These are phyloP conservation scores for Megaustenia siamemsis DNA, from an alignment of 2,888 invertebrate genomes.

Conservation along the genomic window DNA sequence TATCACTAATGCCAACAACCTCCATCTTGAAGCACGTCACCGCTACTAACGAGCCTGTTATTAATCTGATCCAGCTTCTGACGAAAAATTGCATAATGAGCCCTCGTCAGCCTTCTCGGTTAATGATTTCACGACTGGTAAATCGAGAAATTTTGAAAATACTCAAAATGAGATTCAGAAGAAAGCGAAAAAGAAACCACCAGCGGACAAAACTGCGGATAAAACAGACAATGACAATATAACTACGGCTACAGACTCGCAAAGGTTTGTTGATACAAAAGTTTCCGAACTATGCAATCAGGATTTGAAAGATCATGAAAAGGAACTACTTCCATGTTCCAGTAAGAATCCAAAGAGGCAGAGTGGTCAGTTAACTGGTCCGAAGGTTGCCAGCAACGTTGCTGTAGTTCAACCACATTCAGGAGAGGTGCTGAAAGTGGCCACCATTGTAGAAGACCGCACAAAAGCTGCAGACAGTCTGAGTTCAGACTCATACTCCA, in stretches of 20 bases:
- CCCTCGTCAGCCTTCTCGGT: not conserved
- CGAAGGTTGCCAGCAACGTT: slow-evolving; percentile 71
- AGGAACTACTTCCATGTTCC: not conserved
- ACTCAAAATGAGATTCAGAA: not conserved
- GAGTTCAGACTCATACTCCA: slow-evolving; percentile 53
- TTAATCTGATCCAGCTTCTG: not conserved
- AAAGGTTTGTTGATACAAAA: not conserved
- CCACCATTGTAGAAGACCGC: slow-evolving; percentile 75
- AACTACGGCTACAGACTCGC: not conserved
- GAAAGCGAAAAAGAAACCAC: not conserved
- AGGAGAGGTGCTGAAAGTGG: slow-evolving; percentile 77
- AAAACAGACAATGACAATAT: not conserved
- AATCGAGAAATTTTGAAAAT: not conserved
- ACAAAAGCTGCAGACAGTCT: slow-evolving; percentile 66
- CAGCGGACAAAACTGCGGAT: not conserved
- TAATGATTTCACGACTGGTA: not conserved
- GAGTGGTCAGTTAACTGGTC: slow-evolving; percentile 68
- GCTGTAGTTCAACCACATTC: slow-evolving; percentile 74
- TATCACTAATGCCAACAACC: slow-evolving; percentile 70
- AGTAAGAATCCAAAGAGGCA: slow-evolving; percentile 69
- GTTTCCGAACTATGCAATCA: not conserved
- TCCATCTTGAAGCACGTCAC: slow-evolving; percentile 60
- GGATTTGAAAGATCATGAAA: slow-evolving; percentile 16
- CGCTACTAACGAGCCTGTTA: slow-evolving; percentile 60
- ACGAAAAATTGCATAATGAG: not conserved